These are phyloP conservation scores for Ophioninae sp. DNA, from an alignment of 2,888 invertebrate species.

Conservation along the genomic window DNA sequence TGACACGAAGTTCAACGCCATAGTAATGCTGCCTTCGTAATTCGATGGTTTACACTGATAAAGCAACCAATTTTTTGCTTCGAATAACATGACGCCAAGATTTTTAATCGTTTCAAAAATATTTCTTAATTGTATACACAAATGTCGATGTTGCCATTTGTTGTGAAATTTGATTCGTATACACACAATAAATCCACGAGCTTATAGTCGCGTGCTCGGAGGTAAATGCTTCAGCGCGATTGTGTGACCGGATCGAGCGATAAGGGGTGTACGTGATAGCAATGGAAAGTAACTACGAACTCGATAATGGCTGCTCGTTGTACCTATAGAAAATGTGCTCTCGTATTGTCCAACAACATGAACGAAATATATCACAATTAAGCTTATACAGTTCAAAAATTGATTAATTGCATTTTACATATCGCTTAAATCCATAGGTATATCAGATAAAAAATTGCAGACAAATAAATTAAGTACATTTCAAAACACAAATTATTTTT, in stretches of 20 bases:
- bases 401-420: not conserved
- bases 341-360: not conserved
- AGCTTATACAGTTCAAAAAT: not conserved
- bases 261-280: constrained; percentile 29
- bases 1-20: too few species aligned
- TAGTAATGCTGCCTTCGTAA: not conserved
- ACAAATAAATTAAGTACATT: too few species aligned
- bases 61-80: not conserved
- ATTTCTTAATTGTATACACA: not conserved
- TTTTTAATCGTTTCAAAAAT: not conserved
- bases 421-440: too few species aligned
- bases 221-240: constrained; percentile 41
- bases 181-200: constrained; percentile 28
- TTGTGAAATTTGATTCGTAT: constrained; percentile 26
- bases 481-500: too few species aligned
- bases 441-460: too few species aligned
- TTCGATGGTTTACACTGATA: not conserved
- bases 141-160: constrained; percentile 2
- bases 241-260: constrained; percentile 36
- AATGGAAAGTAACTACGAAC: not conserved
- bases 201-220: constrained; percentile 40
- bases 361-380: not conserved
- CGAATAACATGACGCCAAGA: not conserved
- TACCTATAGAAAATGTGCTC: not conserved
- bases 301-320: not conserved